Conservation (phyloP, 1,140 invertebrate genomes). For the Leptoteleia sp. region DNA sequence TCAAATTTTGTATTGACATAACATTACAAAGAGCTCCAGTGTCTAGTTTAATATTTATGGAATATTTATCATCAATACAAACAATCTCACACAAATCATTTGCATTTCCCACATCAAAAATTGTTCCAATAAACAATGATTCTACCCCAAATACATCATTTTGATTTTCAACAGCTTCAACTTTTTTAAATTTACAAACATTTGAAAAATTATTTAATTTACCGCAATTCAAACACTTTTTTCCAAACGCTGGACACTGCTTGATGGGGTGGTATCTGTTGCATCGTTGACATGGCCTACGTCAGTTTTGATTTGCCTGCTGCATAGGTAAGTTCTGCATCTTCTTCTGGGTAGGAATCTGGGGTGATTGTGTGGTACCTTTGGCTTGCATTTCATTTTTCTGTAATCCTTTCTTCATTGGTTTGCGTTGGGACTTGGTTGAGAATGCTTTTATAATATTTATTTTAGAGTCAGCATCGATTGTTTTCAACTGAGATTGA, state of each 20-base stretch:
- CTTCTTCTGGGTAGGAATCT: no score
- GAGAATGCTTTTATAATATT: slow-evolving; percentile 28
- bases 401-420: neutral
- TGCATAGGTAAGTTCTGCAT: no score
- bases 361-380: neutral
- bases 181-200: slow-evolving; percentile 20
- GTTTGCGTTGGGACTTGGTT: neutral
- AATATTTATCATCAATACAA: slow-evolving; percentile 20
- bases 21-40: slow-evolving; percentile 40
- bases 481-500: slow-evolving; percentile 46
- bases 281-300: slow-evolving; percentile 32
- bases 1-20: slow-evolving; percentile 35
- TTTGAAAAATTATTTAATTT: slow-evolving; percentile 42
- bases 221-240: slow-evolving; percentile 39
- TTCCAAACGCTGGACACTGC: slow-evolving; percentile 39
- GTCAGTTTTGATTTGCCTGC: slow-evolving; percentile 32
- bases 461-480: slow-evolving; percentile 18
- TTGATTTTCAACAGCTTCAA: slow-evolving; percentile 9
- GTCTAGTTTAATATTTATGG: slow-evolving; percentile 23
- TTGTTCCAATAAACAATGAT: slow-evolving; percentile 29
- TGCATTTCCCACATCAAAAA: neutral
- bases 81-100: slow-evolving; percentile 14
- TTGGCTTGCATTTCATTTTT: no score
- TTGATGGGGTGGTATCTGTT: slow-evolving; percentile 33
- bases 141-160: slow-evolving; percentile 6